Percentiles rank a stretch among this genome's conserved stretches.
These are phyloP conservation scores for Sphecodes monilicornis DNA, from an alignment of 2,888 invertebrate genomes.

Conservation along the genomic window DNA sequence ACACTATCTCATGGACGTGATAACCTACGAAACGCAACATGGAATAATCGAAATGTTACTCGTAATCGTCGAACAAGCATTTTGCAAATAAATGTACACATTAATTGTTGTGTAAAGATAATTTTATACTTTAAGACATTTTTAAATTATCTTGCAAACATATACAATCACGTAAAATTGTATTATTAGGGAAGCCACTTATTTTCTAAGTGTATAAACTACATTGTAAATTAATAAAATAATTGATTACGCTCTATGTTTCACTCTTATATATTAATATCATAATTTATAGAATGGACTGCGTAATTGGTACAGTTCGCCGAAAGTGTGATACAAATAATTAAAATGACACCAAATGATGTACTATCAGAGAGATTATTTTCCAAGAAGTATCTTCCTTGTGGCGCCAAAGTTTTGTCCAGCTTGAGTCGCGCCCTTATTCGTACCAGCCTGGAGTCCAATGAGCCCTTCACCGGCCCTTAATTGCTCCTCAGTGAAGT, in stretches of 20 bases:
- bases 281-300: neutral
- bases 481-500: slow-evolving; percentile 88
- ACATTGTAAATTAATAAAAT: neutral
- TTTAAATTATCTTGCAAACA: neutral
- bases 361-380: slow-evolving; percentile 84
- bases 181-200: no score
- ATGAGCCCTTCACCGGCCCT: slow-evolving; percentile 94
- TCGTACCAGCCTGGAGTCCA: slow-evolving; percentile 94
- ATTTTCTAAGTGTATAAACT: neutral
- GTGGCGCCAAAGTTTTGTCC: slow-evolving; percentile 95
- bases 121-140: neutral
- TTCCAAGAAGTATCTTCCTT: slow-evolving; percentile 92
- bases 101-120: neutral
- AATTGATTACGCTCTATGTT: neutral
- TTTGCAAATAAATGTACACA: neutral
- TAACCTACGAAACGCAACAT: neutral
- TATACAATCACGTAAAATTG: no score
- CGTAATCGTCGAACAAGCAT: neutral
- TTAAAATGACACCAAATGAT: neutral
- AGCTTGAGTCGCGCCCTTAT: slow-evolving; percentile 93
- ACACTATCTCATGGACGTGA: neutral
- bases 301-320: slow-evolving; percentile 1
- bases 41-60: neutral
- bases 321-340: neutral
- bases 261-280: neutral